These are phyloP conservation scores for Drosophila elegans DNA, from an alignment of 1,140 invertebrate species.

Conservation along the genomic window DNA sequence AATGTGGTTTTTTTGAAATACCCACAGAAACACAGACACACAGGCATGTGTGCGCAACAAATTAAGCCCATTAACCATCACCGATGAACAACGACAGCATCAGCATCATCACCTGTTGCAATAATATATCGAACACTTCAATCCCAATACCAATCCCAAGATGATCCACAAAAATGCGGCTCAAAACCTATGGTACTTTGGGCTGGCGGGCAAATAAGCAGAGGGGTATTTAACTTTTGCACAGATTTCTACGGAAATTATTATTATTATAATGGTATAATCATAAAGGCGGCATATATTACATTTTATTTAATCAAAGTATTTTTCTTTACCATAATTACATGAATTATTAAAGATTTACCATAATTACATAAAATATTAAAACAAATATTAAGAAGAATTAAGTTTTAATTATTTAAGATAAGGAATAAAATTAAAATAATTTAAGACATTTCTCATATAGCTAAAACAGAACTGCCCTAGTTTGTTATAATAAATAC, in stretches of 20 bases:
- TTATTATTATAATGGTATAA: too few species aligned
- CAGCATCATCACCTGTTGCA: constrained; percentile 50
- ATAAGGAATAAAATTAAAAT: too few species aligned
- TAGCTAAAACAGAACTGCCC: too few species aligned
- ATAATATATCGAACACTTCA: constrained; percentile 41
- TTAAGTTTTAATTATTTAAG: too few species aligned
- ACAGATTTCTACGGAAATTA: constrained; percentile 11
- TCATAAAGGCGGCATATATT: not conserved
- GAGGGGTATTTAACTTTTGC: constrained; percentile 17
- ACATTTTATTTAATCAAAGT: not conserved
- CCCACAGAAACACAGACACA: constrained; percentile 17
- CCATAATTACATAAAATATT: too few species aligned
- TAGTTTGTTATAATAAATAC: too few species aligned
- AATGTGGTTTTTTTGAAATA: constrained; percentile 36
- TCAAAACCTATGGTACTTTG: not conserved
- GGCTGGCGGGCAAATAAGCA: not conserved
- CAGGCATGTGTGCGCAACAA: constrained; percentile 41
- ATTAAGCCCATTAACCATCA: constrained; percentile 57
- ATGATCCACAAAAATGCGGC: constrained; percentile 28
- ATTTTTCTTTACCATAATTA: too few species aligned
- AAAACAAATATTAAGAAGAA: too few species aligned
- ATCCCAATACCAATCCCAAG: constrained; percentile 14
- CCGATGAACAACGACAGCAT: not conserved
- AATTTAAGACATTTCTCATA: too few species aligned
- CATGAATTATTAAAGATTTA: too few species aligned